Conservation (phyloP, 2,888 invertebrate genomes). For the Cloeon dipterum region DNA sequence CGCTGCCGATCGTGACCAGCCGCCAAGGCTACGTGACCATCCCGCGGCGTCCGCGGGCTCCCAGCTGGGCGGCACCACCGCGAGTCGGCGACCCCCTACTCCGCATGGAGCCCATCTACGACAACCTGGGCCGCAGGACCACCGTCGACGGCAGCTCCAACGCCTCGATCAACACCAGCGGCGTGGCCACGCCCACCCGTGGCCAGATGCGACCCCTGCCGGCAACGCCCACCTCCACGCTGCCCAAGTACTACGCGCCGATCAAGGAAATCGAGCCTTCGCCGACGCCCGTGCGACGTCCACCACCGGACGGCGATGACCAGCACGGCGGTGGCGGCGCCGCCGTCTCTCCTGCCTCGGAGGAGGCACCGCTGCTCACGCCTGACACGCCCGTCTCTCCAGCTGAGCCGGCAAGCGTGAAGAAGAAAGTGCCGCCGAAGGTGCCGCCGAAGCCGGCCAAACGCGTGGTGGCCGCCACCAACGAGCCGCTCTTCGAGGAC, state of each 20-base stretch:
- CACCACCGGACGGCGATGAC: conserved; percentile 4
- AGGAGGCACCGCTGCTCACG: conserved; percentile 21
- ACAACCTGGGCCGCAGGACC: conserved; percentile 14
- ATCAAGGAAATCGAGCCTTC: conserved; percentile 29
- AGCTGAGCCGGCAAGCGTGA: conserved; percentile 23
- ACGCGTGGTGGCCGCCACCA: conserved; percentile 17
- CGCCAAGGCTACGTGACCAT: conserved; percentile 71
- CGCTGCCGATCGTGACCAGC: conserved; percentile 35
- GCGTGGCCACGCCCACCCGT: conserved; percentile 5
- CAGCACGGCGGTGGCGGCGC: conserved; percentile 5
- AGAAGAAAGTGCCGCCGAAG: conserved; percentile 56
- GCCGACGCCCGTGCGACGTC: conserved; percentile 14
- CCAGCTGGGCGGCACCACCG: conserved; percentile 51
- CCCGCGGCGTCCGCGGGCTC: conserved; percentile 57
- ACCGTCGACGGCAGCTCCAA: conserved; percentile 14
- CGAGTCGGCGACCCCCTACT: conserved; percentile 25
- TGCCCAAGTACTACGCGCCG: conserved; percentile 17
- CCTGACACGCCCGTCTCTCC: conserved; percentile 21
- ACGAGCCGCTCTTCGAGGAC: conserved; percentile 18
- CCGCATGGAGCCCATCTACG: conserved; percentile 12
- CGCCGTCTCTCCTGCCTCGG: conserved; percentile 10
- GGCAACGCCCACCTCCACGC: conserved; percentile 26
- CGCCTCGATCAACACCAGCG: conserved; percentile 26
- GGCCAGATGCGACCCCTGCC: conserved; percentile 34
- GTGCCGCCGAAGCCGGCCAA: conserved; percentile 70